A percentile compares a stretch with the other conserved stretches of the same genome.
phyloP scores from a whole-genome alignment of 1,140 invertebrate genomes.

The Periplaneta americana region DNA sequence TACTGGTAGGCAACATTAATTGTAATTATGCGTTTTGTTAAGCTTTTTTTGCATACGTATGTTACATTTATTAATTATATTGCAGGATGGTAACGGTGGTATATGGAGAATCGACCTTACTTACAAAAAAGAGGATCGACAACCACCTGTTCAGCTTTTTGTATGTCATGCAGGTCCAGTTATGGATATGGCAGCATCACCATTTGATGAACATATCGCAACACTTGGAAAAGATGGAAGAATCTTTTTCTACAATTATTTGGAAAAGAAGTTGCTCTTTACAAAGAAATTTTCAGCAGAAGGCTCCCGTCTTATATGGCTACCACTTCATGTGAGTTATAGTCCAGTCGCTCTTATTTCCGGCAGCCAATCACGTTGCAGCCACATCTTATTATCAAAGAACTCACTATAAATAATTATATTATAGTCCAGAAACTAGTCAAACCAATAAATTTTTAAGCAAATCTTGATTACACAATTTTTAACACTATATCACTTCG shows the following conservation, averaged over 20 bases:
- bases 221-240: slow-evolving; percentile 62
- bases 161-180: slow-evolving; percentile 70
- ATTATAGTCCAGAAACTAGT: too few relatives aligned
- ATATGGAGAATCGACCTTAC: slow-evolving; percentile 75
- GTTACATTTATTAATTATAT: slow-evolving; percentile 7
- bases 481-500: too few relatives aligned
- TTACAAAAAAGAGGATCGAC: slow-evolving; percentile 46
- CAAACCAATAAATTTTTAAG: too few relatives aligned
- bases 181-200: slow-evolving; percentile 56
- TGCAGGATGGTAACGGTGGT: slow-evolving; percentile 73
- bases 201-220: slow-evolving; percentile 59
- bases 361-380: too few relatives aligned
- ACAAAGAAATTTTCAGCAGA: slow-evolving; percentile 51
- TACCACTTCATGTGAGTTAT: slow-evolving; percentile 56
- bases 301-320: slow-evolving; percentile 65
- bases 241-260: slow-evolving; percentile 66
- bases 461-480: too few relatives aligned
- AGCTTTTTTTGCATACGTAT: not conserved
- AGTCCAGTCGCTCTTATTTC: too few relatives aligned
- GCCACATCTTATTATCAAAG: too few relatives aligned
- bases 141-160: slow-evolving; percentile 54
- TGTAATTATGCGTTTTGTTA: too few relatives aligned
- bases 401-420: too few relatives aligned
- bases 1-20: too few relatives aligned
- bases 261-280: slow-evolving; percentile 48